phyloP scores from a whole-genome alignment of 2,113 vertebrate species.

The Podarcis muralis region DNA sequence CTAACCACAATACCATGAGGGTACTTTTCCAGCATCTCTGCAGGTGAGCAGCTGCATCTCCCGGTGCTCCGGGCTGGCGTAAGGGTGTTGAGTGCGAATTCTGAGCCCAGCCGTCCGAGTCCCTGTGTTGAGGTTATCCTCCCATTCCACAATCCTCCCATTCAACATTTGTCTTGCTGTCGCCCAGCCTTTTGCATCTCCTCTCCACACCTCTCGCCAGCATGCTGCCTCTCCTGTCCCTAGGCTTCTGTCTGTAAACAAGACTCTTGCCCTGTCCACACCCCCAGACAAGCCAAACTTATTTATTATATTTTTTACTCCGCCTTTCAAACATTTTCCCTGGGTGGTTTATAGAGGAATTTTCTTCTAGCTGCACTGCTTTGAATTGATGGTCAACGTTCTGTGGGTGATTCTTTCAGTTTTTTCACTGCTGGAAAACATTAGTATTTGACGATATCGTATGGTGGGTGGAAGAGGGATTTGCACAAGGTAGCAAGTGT shows the following conservation, averaged over 20 bases:
- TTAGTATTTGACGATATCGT: background rate
- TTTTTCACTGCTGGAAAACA: background rate
- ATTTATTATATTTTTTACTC: background rate
- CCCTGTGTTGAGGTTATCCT: background rate
- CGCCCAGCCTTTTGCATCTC: background rate
- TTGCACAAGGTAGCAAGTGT: background rate
- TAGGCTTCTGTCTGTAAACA: background rate
- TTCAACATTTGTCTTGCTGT: background rate
- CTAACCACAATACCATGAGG: slow-evolving; percentile 88
- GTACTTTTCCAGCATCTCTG: slow-evolving; percentile 89
- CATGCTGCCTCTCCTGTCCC: background rate
- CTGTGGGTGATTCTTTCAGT: background rate
- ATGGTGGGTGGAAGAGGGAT: background rate
- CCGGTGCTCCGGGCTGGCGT: accelerated
- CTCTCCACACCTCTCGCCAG: background rate
- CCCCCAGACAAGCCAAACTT: background rate
- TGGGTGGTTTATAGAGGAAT: background rate
- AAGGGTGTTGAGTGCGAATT: background rate
- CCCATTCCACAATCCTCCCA: too few relatives aligned
- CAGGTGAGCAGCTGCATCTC: slow-evolving; percentile 74
- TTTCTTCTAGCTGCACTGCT: background rate
- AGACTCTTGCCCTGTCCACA: background rate
- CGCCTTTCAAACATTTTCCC: background rate
- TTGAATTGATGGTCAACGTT: background rate
- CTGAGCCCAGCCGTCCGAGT: background rate